Evolutionary conservation across 2,113 vertebrate genomes (phyloP), one percentile per base, ranked within the genome.

Genomic region (Platichthys stellatus): DNA sequence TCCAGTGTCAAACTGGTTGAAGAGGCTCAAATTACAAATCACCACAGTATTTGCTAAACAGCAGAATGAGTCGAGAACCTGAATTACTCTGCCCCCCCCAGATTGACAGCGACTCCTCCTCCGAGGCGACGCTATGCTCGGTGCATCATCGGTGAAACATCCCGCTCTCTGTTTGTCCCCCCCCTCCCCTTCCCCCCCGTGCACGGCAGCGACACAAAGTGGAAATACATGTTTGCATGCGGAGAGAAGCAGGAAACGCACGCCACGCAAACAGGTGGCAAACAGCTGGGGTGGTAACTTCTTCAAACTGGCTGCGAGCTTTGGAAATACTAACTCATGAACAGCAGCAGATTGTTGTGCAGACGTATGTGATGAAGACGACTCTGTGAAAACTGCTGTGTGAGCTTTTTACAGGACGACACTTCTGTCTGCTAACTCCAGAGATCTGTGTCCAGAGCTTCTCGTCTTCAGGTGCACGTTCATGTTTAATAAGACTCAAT

Each of bases 201-300:
- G 35, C 35, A 38, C 10, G 12, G 10, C 40, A 43, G 40, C 40
- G 40, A 43, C 40, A 11, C 11, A 65, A 77, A 85, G 71, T 80
- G 73, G 63, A 80, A 82, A 62, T 83, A 28, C 63, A 54, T 76
- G 81, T 73, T 87, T 3, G 74, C 74, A 73, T 79, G 82, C 7
- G 24, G 82, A 57, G 38, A 51, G 0, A 35, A 45, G 3, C 14
- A 15, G 59, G 40, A 60, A 59, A 66, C 4, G 78, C 85, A 85
- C 77, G 83, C 74, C 0, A 62, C 51, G 76, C 57, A 1, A 59
- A 63, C 88, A 89, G 88, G 83, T 86, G 88, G 82, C 69, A 13
- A 12, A 49, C 85, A 89, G 83, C 85, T 87, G 85, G 31, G 61
- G 31, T 7, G 8, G 68, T 38, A 60, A 74, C 75, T 60, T 69